These are phyloP conservation scores for Ctenodactylus gundi DNA, from an alignment of 2,113 vertebrate species.

Conservation along the genomic window DNA sequence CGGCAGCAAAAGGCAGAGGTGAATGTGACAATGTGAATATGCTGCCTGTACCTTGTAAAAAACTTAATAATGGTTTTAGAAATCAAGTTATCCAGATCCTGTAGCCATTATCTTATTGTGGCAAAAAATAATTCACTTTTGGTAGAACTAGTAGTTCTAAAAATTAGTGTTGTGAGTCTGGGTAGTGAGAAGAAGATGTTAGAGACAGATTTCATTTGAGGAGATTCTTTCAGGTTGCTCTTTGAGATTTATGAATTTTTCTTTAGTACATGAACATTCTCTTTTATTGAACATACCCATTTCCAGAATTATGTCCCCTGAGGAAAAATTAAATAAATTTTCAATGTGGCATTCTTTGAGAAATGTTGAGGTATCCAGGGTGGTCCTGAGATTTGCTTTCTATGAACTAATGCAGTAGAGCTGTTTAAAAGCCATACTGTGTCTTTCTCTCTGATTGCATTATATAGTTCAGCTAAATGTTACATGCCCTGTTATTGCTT, in stretches of 20 bases:
- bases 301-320: constrained; percentile 25
- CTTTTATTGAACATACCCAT: neutral
- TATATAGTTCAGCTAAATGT: neutral
- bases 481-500: neutral
- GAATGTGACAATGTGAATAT: neutral
- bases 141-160: neutral
- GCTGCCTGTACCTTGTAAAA: too few species aligned
- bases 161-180: neutral
- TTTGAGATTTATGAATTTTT: neutral
- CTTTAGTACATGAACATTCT: neutral
- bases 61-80: too few species aligned
- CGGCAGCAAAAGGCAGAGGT: accelerated
- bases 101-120: neutral
- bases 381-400: neutral
- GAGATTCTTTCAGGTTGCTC: neutral
- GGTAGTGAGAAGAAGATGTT: neutral
- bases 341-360: neutral
- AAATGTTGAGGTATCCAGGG: neutral
- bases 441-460: neutral
- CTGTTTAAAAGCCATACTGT: neutral
- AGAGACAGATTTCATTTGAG: neutral
- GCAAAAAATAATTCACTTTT: neutral
- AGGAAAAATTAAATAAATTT: neutral
- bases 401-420: neutral
- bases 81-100: neutral